A percentile compares a stretch with the other conserved stretches of the same genome.
These are phyloP conservation scores for Ammospiza caudacuta DNA, from an alignment of 2,113 vertebrate genomes.

Conservation along the genomic window DNA sequence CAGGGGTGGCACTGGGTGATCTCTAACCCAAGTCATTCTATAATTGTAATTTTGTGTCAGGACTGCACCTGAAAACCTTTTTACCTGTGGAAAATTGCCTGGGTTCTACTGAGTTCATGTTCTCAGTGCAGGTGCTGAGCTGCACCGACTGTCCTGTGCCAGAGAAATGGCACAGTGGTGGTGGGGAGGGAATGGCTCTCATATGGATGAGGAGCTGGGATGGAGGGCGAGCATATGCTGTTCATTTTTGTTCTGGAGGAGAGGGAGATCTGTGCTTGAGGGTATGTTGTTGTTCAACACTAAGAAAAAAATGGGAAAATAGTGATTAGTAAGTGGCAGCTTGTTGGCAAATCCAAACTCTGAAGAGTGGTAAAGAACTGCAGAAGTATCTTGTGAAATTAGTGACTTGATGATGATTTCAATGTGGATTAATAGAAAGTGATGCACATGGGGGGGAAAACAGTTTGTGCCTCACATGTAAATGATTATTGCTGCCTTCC, in stretches of 20 bases:
- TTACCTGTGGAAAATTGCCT: neutral
- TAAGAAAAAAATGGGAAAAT: slow-evolving; percentile 43
- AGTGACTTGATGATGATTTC: slow-evolving; percentile 49
- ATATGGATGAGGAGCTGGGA: slow-evolving; percentile 23
- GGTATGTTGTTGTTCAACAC: slow-evolving; percentile 48
- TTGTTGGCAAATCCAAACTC: slow-evolving; percentile 34
- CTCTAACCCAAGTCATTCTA: neutral
- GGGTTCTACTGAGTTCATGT: fast-evolving
- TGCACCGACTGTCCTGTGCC: neutral
- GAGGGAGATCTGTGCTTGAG: neutral
- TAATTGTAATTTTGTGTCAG: neutral
- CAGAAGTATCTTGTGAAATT: slow-evolving; percentile 40
- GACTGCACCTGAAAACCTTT: neutral
- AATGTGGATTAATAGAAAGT: slow-evolving; percentile 13
- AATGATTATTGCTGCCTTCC: neutral
- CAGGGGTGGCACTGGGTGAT: neutral
- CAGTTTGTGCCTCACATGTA: neutral
- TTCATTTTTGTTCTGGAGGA: slow-evolving; percentile 1
- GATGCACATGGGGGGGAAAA: neutral
- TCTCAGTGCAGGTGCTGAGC: neutral
- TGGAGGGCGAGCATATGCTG: slow-evolving; percentile 37
- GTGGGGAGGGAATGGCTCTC: neutral
- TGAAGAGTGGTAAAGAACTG: slow-evolving; percentile 4
- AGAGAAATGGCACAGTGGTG: neutral
- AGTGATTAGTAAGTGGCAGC: slow-evolving; percentile 51